phyloP scores from a whole-genome alignment of 2,888 invertebrate genomes.

The Athalia cordata region DNA sequence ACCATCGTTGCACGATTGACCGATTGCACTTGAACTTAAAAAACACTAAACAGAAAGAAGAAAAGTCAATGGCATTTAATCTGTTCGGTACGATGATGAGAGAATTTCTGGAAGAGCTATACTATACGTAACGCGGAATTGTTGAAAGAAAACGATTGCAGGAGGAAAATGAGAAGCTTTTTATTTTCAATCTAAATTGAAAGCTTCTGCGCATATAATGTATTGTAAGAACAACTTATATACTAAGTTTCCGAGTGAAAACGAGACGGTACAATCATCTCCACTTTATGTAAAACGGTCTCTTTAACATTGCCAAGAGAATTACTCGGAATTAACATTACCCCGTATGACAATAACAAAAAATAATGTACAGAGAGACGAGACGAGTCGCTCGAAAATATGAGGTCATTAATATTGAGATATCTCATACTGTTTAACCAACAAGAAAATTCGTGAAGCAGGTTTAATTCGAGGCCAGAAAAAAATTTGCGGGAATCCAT shows the following conservation, averaged over 20 bases:
- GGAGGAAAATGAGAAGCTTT: too few species aligned
- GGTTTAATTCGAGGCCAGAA: neutral
- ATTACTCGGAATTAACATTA: conserved; percentile 26
- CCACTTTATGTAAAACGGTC: conserved; percentile 29
- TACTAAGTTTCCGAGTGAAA: neutral
- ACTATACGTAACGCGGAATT: too few species aligned
- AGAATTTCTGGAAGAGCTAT: too few species aligned
- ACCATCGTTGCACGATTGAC: too few species aligned
- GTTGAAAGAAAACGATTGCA: too few species aligned
- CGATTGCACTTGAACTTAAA: too few species aligned
- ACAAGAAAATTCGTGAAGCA: conserved; percentile 5
- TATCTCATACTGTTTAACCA: neutral
- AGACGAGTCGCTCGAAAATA: conserved; percentile 1
- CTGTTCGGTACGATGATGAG: too few species aligned
- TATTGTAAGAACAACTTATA: neutral
- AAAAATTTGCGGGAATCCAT: conserved; percentile 23
- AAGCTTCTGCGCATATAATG: neutral
- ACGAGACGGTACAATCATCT: neutral
- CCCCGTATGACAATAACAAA: conserved; percentile 19
- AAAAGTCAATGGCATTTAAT: too few species aligned
- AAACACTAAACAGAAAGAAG: too few species aligned
- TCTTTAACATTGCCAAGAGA: conserved; percentile 4
- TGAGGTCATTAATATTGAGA: conserved; percentile 18
- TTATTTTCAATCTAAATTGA: too few species aligned
- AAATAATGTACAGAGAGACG: neutral